Conservation (phyloP, 2,113 vertebrate species). For the Toxotes jaculatrix region DNA sequence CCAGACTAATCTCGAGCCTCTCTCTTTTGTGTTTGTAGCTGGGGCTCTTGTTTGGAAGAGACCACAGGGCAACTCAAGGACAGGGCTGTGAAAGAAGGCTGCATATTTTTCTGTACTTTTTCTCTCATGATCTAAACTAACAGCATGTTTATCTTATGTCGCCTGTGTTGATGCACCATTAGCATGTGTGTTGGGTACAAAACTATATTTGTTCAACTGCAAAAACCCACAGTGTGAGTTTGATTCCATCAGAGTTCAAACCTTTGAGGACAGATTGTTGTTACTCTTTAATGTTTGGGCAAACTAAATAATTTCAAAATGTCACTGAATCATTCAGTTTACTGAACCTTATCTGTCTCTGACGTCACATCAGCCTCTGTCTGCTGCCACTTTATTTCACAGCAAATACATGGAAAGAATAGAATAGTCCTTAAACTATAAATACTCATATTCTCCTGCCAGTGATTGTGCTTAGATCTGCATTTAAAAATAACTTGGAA, state of each 20-base stretch:
- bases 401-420: too few species aligned
- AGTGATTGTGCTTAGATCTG: too few species aligned
- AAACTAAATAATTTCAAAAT: neutral
- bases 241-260: neutral
- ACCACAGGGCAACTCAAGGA: conserved; percentile 63
- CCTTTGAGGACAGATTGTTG: neutral
- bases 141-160: neutral
- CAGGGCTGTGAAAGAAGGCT: conserved; percentile 32
- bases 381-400: too few species aligned
- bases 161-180: neutral
- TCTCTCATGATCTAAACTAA: conserved; percentile 31
- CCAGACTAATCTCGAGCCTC: conserved; percentile 64
- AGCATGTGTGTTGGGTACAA: neutral
- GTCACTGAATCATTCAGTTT: neutral
- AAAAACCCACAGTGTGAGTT: neutral
- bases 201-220: neutral
- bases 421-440: too few species aligned
- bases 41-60: conserved; percentile 46
- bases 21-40: conserved; percentile 59
- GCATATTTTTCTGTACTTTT: conserved; percentile 21
- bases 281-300: neutral
- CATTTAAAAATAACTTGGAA: too few species aligned
- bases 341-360: neutral
- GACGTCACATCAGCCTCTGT: neutral
- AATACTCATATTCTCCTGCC: too few species aligned